These are phyloP conservation scores for Agonopterix arenella DNA, from an alignment of 2,888 invertebrate species.

Conservation along the genomic window DNA sequence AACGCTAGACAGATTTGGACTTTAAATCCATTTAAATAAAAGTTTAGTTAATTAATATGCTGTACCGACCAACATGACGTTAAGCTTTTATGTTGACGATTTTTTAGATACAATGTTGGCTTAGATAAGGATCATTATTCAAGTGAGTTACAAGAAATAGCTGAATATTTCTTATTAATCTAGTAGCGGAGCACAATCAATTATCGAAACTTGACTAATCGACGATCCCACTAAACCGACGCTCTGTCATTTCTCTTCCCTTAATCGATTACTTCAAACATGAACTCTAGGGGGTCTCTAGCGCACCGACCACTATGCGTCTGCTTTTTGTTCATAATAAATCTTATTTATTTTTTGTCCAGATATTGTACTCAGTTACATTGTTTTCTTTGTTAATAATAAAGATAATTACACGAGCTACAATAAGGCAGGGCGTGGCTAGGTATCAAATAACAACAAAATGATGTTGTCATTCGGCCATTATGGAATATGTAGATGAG, in stretches of 20 bases:
- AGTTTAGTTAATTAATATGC: slow-evolving; percentile 8
- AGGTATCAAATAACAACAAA: background rate
- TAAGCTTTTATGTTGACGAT: slow-evolving; percentile 12
- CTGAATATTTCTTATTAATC: slow-evolving; percentile 62
- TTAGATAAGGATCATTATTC: slow-evolving; percentile 34
- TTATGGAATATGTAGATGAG: background rate
- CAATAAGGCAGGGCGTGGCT: too few species aligned
- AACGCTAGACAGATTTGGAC: too few species aligned
- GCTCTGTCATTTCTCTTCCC: slow-evolving; percentile 74
- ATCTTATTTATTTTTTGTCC: slow-evolving; percentile 43
- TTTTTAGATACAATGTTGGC: slow-evolving; percentile 8
- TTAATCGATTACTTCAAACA: slow-evolving; percentile 73
- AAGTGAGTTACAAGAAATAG: slow-evolving; percentile 40
- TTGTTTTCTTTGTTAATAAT: slow-evolving; percentile 9
- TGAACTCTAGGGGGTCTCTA: slow-evolving; percentile 66
- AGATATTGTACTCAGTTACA: slow-evolving; percentile 9
- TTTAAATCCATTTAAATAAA: slow-evolving; percentile 3
- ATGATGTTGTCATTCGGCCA: too few species aligned
- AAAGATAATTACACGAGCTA: background rate
- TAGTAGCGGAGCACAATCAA: slow-evolving; percentile 67
- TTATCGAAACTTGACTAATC: slow-evolving; percentile 72
- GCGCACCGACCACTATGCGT: slow-evolving; percentile 40
- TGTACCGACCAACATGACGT: slow-evolving; percentile 6
- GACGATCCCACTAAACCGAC: slow-evolving; percentile 62
- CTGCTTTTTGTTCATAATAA: slow-evolving; percentile 55